Conservation (phyloP, 2,888 invertebrate species). For the Thymelicus sylvestris region DNA sequence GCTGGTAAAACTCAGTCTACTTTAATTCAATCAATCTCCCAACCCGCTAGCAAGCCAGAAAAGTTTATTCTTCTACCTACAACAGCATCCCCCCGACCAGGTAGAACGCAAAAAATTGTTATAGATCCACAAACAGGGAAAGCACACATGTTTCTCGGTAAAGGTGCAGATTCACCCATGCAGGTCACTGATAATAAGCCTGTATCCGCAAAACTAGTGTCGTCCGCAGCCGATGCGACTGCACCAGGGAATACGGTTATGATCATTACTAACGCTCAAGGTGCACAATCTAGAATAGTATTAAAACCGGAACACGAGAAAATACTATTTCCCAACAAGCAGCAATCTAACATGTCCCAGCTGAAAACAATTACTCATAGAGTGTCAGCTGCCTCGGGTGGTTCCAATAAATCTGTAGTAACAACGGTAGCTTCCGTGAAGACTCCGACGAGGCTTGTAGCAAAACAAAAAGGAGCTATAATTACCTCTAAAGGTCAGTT, state of each 20-base stretch:
- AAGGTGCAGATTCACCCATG: conserved; percentile 58
- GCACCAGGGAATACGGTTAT: conserved; percentile 84
- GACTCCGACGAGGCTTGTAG: conserved; percentile 66
- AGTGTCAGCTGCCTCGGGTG: conserved; percentile 56
- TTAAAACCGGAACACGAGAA: conserved; percentile 86
- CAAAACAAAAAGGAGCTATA: conserved; percentile 78
- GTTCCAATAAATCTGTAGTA: conserved; percentile 58
- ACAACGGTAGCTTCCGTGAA: conserved; percentile 55
- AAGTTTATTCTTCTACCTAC: conserved; percentile 77
- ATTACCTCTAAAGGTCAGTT: conserved; percentile 85
- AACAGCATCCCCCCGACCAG: conserved; percentile 63
- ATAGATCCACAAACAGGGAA: conserved; percentile 79
- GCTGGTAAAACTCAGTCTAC: conserved; percentile 54
- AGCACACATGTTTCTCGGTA: conserved; percentile 72
- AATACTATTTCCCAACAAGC: conserved; percentile 83
- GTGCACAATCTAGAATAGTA: conserved; percentile 85
- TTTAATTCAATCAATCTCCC: conserved; percentile 61
- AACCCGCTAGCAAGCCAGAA: conserved; percentile 62
- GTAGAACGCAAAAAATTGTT: conserved; percentile 76
- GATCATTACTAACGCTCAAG: conserved; percentile 87
- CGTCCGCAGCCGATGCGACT: conserved; percentile 61
- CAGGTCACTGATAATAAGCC: conserved; percentile 62
- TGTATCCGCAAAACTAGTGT: conserved; percentile 72
- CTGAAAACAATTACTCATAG: conserved; percentile 71
- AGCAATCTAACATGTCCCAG: conserved; percentile 69